Evolutionary conservation across 2,888 invertebrate genomes (phyloP).

Genomic region (Drosophila affinis): DNA sequence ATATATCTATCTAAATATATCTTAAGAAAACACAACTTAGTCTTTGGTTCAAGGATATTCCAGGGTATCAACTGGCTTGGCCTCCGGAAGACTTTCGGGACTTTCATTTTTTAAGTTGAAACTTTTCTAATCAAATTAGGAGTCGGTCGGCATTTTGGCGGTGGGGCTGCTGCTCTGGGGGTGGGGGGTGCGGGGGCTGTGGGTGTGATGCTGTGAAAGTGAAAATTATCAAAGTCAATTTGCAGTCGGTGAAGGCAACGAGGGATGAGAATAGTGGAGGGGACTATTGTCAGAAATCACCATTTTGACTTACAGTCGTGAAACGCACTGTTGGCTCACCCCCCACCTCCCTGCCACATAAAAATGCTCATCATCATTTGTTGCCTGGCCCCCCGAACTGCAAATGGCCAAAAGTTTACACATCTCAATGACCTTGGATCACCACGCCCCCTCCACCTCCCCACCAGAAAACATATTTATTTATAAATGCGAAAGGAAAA

Average conservation of each 20-base stretch:
- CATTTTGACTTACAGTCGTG: slow-evolving; percentile 44
- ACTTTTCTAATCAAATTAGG: slow-evolving; percentile 82
- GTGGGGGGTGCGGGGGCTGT: not conserved
- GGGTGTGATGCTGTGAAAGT: slow-evolving; percentile 52
- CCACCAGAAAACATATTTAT: slow-evolving; percentile 64
- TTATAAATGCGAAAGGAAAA: slow-evolving; percentile 62
- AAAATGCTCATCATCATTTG: slow-evolving; percentile 46
- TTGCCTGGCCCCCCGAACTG: slow-evolving; percentile 46
- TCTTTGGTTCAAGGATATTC: not conserved
- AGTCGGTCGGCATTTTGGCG: slow-evolving; percentile 38
- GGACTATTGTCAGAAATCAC: slow-evolving; percentile 21
- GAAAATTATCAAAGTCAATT: slow-evolving; percentile 82
- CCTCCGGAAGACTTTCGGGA: not conserved
- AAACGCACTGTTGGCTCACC: slow-evolving; percentile 37
- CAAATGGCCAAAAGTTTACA: slow-evolving; percentile 46
- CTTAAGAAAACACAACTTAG: slow-evolving; percentile 2
- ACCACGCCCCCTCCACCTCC: not conserved
- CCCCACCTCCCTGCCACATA: slow-evolving; percentile 5
- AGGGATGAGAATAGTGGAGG: not conserved
- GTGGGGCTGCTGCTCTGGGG: not conserved
- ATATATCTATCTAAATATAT: too few species aligned
- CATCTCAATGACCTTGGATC: slow-evolving; percentile 44
- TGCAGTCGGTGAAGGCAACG: slow-evolving; percentile 20
- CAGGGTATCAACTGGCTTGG: not conserved
- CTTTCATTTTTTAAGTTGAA: slow-evolving; percentile 38